Evolutionary conservation across 2,888 invertebrate genomes (phyloP).

Genomic region (Boloria euphrosyne): DNA sequence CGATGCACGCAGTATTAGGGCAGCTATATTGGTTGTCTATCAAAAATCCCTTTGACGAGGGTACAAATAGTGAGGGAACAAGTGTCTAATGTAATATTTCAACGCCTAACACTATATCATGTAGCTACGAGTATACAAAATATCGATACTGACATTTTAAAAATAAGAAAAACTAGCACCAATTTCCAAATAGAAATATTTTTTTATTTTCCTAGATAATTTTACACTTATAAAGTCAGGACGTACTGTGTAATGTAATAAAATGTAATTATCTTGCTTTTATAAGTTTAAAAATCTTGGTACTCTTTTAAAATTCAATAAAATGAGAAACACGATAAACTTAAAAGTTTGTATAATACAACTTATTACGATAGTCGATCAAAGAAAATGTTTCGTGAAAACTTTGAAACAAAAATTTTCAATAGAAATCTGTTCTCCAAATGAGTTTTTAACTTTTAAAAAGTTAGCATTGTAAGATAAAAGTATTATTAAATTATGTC

Average conservation of each 20-base stretch:
- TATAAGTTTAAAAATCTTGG: too few relatives aligned
- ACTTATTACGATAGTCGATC: conserved; percentile 13
- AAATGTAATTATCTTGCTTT: too few relatives aligned
- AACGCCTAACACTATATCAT: conserved; percentile 4
- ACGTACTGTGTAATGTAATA: too few relatives aligned
- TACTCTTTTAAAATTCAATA: conserved; percentile 5
- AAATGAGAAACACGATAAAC: conserved; percentile 2
- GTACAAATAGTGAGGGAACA: conserved; percentile 50
- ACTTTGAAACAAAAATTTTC: not conserved
- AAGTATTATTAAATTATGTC: conserved; percentile 10
- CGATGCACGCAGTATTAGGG: conserved; percentile 17
- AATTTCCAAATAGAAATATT: too few relatives aligned
- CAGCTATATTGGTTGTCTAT: conserved; percentile 51
- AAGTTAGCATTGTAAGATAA: not conserved
- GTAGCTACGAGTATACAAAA: not conserved
- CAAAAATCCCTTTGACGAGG: conserved; percentile 60
- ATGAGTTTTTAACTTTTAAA: too few relatives aligned
- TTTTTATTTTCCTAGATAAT: not conserved
- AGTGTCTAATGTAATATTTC: conserved; percentile 26
- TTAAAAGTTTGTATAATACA: conserved; percentile 2
- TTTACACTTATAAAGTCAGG: not conserved
- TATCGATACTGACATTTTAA: too few relatives aligned
- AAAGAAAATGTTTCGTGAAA: not conserved
- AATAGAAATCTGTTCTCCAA: too few relatives aligned
- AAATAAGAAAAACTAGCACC: too few relatives aligned